Evolutionary conservation across 2,888 invertebrate genomes (phyloP), one percentile per base, ranked within the genome.

Genomic region (Rhopalosiphum nymphaeae): DNA sequence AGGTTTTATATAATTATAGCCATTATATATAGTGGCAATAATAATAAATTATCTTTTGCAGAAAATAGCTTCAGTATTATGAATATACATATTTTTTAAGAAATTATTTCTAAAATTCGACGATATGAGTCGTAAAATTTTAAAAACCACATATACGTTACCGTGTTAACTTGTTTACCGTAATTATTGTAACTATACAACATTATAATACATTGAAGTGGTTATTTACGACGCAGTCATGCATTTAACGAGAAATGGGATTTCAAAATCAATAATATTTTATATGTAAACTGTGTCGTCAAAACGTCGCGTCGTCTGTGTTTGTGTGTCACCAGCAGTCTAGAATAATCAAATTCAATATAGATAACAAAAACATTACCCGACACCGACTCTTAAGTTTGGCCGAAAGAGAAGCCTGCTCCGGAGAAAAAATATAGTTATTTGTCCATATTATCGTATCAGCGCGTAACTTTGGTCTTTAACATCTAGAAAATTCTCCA

Each of bases 261-360:
- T 78, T 78, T 78, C 78, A 36, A 36, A 78, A 25, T 78, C 36
- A 36, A 78, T 36, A 78, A 78, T 78, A 78, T 78, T 78, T 78
- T 78, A 78, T 36, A 78, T 36, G 36, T 21, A 78, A 67, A 92
- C 87, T 61, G 29, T 78, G 53, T 56, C 56, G 25, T 92, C 78
- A 88, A 92, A 92, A 49, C 67, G 78, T 78, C 9, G 44, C 53
- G 67, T 88, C 53, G 42, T 78, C 42, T 53, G 26, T 42, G 21
- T 9, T 3, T 29, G 25, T 42, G 25, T 53, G n/a, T 78, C 92
- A 29, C 42, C 67, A 57, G 53, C 53, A 42, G 92, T 92, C 88
- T 92, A 92, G 88, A 92, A 78, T 53, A 92, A 92, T 92, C 78
- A 92, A n/a, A 42, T 29, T 78, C 78, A 56, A 67, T 44, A 78